These are phyloP conservation scores for Galago senegalensis DNA, from an alignment of 2,797 vertebrate species.

Conservation along the genomic window DNA sequence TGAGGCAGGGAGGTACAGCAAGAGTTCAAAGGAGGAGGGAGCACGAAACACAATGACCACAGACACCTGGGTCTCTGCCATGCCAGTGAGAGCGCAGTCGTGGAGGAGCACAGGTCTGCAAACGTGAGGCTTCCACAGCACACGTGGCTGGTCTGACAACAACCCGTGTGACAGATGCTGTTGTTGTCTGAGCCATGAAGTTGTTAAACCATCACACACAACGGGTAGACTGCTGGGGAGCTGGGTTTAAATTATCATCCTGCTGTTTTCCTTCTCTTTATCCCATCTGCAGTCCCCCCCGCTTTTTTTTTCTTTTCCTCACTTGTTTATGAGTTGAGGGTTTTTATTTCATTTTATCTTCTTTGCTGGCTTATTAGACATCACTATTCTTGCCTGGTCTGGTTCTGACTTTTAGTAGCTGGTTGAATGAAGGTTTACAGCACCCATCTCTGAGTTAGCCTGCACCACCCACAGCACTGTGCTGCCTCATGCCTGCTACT, in stretches of 20 bases:
- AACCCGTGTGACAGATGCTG: background rate
- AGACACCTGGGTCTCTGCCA: rapidly evolving
- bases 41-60: rapidly evolving
- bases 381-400: background rate
- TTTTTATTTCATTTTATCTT: background rate
- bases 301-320: background rate
- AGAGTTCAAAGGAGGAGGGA: background rate
- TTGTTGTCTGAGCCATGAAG: rapidly evolving
- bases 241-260: background rate
- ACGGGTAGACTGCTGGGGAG: rapidly evolving
- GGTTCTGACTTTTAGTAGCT: background rate
- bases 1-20: background rate
- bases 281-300: background rate
- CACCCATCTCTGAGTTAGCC: background rate
- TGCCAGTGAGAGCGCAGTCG: rapidly evolving
- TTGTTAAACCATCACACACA: background rate
- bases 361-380: background rate
- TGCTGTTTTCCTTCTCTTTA: background rate
- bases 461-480: rapidly evolving
- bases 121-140: too few species aligned
- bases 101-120: rapidly evolving
- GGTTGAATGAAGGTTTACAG: background rate
- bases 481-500: background rate
- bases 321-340: background rate
- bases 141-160: too few species aligned